A percentile compares a stretch with the other conserved stretches of the same genome.
Conservation (phyloP, 2,113 vertebrate species). For the Cryptotis parvus region DNA sequence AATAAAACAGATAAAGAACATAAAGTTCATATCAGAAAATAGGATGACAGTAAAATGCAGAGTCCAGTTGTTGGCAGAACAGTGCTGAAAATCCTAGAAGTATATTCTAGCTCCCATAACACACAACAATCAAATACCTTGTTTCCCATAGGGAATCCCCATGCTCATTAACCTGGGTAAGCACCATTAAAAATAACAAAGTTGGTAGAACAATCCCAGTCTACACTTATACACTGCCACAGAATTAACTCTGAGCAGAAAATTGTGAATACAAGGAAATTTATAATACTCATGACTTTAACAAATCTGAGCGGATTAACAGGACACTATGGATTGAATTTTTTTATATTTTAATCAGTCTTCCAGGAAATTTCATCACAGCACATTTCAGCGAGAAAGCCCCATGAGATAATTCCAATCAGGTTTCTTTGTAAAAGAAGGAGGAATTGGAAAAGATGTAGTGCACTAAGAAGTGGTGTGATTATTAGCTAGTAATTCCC, state of each 20-base stretch:
- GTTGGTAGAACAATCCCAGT: neutral
- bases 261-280: slow-evolving; percentile 36
- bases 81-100: slow-evolving; percentile 16
- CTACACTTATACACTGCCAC: neutral
- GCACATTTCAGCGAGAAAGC: slow-evolving; percentile 31
- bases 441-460: slow-evolving; percentile 1
- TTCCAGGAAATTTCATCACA: slow-evolving; percentile 34
- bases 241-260: slow-evolving; percentile 39
- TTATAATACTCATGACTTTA: slow-evolving; percentile 53
- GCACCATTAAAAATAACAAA: slow-evolving; percentile 45
- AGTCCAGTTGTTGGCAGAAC: neutral
- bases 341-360: slow-evolving; percentile 49
- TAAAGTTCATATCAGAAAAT: neutral
- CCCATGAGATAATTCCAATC: neutral
- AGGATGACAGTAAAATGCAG: neutral
- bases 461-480: neutral
- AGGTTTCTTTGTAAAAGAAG: slow-evolving; percentile 41
- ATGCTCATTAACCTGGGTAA: neutral
- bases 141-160: neutral
- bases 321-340: slow-evolving; percentile 19
- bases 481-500: slow-evolving; percentile 28
- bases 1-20: neutral
- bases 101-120: neutral
- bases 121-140: slow-evolving; percentile 8
- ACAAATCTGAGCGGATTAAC: slow-evolving; percentile 70